Base-by-base conservation (phyloP, 2,888 invertebrate genomes). In the Neria commutata region DNA sequence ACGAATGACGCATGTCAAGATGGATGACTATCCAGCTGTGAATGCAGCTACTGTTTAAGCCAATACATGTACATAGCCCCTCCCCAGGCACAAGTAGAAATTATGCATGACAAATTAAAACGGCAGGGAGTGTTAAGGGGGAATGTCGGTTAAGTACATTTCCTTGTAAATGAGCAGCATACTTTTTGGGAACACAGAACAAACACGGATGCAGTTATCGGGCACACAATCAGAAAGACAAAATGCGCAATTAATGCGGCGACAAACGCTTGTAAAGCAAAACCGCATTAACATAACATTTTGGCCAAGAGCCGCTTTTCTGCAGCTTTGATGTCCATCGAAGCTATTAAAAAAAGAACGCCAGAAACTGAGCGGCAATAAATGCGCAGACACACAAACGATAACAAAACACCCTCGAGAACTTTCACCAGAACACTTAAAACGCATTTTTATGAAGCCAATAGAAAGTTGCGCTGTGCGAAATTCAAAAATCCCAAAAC, bases 391-490 rank as follows among this genome's bases (percentile, higher is more conserved):
- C 24, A 48, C 17, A 14, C 21, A 42, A 21, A 42, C 5, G 21
- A 19, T 19, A 42, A 42, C 14, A 19, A 24, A 37, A 3, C 46
- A 46, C 46, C 48, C 48, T 48, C 46, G n/a, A 25, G n/a, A 48
- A 48, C 48, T 48, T 48, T 48, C 48, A 48, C 48, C 48, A 25
- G 11, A 48, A 48, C 25, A 46, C 46, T 46, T 24, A 19, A 19
- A 46, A 46, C 46, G 46, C 46, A 46, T 46, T 46, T 46, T 19
- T 46, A 24, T 19, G 46, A 46, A 62, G 72, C 69, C 62, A 68
- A 71, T 72, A 72, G 72, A 72, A 72, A 72, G 72, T 72, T 72
- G n/a, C n/a, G n/a, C 70, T 70, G 62, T 60, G 33, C 66, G 49
- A 64, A 67, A 67, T 69, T 68, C 40, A 71, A 71, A n/a, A n/a